Evolutionary conservation across 2,888 invertebrate genomes (phyloP).

Genomic region (Sphinx pinastri): DNA sequence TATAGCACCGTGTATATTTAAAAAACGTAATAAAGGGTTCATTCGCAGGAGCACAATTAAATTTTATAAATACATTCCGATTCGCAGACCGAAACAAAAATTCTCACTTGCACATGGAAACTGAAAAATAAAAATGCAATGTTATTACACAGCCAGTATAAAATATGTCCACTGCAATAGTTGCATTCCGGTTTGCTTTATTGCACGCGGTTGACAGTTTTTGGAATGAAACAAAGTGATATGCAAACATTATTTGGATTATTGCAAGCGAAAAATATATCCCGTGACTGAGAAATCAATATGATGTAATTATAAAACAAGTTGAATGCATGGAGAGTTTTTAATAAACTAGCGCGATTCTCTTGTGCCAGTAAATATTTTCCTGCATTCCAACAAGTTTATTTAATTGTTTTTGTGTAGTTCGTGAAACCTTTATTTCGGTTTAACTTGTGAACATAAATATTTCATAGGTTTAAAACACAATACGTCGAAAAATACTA

Average conservation of each 20-base stretch:
- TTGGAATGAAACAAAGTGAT: slow-evolving; percentile 28
- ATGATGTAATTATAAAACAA: background rate
- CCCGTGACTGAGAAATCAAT: background rate
- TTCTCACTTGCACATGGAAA: slow-evolving; percentile 5
- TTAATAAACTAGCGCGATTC: background rate
- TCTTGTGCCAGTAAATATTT: slow-evolving; percentile 13
- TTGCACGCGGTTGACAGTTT: slow-evolving; percentile 28
- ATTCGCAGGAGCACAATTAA: slow-evolving; percentile 30
- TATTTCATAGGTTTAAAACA: slow-evolving; percentile 1
- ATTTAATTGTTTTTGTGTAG: slow-evolving; percentile 3
- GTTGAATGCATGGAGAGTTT: background rate
- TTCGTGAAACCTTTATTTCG: slow-evolving; percentile 3
- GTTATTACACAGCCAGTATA: slow-evolving; percentile 28
- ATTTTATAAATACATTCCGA: slow-evolving; percentile 7
- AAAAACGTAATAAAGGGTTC: slow-evolving; percentile 33
- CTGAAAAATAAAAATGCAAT: slow-evolving; percentile 20
- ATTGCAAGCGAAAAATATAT: slow-evolving; percentile 16
- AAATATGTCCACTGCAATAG: slow-evolving; percentile 28
- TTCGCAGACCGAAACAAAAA: slow-evolving; percentile 11
- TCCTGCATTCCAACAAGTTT: background rate
- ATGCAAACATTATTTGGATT: slow-evolving; percentile 22
- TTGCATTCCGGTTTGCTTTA: slow-evolving; percentile 26
- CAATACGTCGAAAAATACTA: background rate
- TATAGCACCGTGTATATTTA: too few relatives aligned
- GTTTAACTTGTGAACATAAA: slow-evolving; percentile 3